Evolutionary conservation across 2,113 vertebrate species (phyloP).

Genomic region (Strix aluco): DNA sequence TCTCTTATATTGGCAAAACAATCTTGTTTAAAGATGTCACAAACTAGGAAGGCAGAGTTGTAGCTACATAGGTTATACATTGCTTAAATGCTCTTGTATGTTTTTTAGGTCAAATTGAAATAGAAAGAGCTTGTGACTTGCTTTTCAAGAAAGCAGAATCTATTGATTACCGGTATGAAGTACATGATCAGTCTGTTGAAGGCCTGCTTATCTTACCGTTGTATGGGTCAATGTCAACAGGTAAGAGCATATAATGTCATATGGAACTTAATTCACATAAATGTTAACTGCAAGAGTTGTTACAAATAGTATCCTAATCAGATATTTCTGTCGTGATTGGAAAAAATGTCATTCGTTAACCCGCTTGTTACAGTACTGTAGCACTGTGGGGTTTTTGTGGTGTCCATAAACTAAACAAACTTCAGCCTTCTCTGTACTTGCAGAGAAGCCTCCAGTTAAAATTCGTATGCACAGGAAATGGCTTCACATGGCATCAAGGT

Average conservation of each 20-base stretch:
- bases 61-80: neutral
- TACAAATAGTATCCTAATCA: accelerated
- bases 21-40: neutral
- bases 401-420: neutral
- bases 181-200: slow-evolving; percentile 85
- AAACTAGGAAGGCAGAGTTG: neutral
- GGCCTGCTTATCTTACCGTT: slow-evolving; percentile 92
- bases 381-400: accelerated
- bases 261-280: neutral
- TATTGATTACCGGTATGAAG: slow-evolving; percentile 91
- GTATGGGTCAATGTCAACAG: slow-evolving; percentile 97
- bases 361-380: accelerated
- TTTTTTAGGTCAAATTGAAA: slow-evolving; percentile 89
- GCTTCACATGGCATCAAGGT: neutral
- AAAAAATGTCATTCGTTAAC: neutral
- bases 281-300: neutral
- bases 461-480: neutral
- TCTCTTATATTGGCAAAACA: neutral
- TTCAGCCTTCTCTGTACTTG: neutral
- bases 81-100: accelerated
- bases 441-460: neutral
- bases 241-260: slow-evolving; percentile 62
- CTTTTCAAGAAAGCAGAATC: slow-evolving; percentile 89
- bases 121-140: slow-evolving; percentile 90
- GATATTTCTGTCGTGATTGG: neutral